These are phyloP conservation scores for Melospiza melodia DNA, from an alignment of 2,113 vertebrate species.

Conservation along the genomic window DNA sequence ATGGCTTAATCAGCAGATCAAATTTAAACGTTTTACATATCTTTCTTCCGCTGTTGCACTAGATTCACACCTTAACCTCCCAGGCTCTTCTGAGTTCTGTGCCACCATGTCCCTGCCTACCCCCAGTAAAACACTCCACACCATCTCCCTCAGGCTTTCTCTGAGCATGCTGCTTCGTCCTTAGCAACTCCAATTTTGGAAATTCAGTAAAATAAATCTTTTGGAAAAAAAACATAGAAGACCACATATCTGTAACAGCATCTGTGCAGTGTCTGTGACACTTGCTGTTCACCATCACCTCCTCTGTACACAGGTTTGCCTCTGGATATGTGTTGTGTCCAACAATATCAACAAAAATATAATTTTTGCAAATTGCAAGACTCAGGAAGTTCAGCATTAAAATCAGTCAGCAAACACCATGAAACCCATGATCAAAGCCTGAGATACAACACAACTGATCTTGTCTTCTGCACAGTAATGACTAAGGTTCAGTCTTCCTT, in stretches of 20 bases:
- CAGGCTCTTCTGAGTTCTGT: neutral
- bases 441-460: neutral
- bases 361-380: neutral
- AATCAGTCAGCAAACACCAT: neutral
- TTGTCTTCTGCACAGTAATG: neutral
- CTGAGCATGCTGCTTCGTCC: neutral
- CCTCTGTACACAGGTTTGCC: neutral
- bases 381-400: neutral
- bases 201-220: neutral
- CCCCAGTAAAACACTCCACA: neutral
- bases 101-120: neutral
- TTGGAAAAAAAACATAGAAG: neutral
- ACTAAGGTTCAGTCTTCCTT: neutral
- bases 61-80: neutral
- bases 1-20: neutral
- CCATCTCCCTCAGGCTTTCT: neutral
- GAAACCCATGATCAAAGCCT: neutral
- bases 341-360: neutral
- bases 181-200: neutral
- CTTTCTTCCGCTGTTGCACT: neutral
- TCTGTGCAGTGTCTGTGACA: neutral
- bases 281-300: fast-evolving
- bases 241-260: neutral
- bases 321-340: neutral
- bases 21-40: neutral